Percentiles rank a stretch among this genome's conserved stretches.
These are phyloP conservation scores for Hemicentrotus pulcherrimus DNA, from an alignment of 35 echinoderm and acorn worm species.

Conservation along the genomic window DNA sequence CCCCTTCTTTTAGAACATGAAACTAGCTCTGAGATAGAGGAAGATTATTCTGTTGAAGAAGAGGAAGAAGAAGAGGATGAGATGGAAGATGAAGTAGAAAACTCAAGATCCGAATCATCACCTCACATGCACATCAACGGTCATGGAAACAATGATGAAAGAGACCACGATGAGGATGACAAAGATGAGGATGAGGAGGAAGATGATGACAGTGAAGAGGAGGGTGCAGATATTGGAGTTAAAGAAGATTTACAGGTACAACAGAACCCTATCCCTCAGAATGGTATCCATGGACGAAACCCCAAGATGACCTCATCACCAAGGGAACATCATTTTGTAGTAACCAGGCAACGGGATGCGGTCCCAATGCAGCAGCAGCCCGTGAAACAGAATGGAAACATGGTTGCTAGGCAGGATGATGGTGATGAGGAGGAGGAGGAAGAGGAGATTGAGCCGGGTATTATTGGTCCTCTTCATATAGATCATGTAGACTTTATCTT, in stretches of 20 bases:
- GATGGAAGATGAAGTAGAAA: background rate
- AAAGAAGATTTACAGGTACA: background rate
- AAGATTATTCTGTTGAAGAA: constrained; percentile 23
- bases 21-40: constrained; percentile 18
- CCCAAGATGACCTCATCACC: constrained; percentile 18
- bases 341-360: constrained; percentile 24
- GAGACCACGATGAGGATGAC: background rate
- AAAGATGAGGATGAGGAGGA: constrained; percentile 14
- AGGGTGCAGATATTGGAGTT: constrained; percentile 4
- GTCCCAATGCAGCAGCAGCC: background rate
- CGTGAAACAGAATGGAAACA: background rate
- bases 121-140: background rate
- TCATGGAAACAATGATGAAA: background rate
- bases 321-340: background rate
- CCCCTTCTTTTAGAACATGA: background rate
- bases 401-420: constrained; percentile 46
- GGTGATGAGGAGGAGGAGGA: constrained; percentile 15
- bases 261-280: background rate
- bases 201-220: constrained; percentile 19
- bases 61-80: constrained; percentile 20
- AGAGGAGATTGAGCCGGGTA: constrained; percentile 29
- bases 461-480: constrained; percentile 58
- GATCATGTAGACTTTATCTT: constrained; percentile 93
- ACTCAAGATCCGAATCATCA: background rate
- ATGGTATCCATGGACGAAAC: background rate